A percentile compares a stretch with the other conserved stretches of the same genome.
These are phyloP conservation scores for Dromococcyx pavoninus DNA, from an alignment of 2,797 vertebrate species.

Conservation along the genomic window DNA sequence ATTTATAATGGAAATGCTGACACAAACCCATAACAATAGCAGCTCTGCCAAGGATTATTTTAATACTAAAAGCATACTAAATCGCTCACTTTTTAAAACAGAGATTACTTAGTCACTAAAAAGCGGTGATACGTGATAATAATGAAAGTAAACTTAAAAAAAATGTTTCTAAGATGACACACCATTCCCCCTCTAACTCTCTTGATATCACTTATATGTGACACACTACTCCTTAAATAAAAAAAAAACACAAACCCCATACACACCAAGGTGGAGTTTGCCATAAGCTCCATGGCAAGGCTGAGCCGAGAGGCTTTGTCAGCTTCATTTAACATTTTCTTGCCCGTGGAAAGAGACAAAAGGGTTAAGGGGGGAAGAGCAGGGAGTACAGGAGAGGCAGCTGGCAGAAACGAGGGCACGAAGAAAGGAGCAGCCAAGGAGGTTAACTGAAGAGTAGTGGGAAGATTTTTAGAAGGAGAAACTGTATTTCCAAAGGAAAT, in stretches of 20 bases:
- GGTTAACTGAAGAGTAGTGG: background rate
- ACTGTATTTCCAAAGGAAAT: background rate
- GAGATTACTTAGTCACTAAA: constrained; percentile 44
- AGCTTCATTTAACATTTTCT: constrained; percentile 61
- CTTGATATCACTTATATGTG: background rate
- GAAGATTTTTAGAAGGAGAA: background rate
- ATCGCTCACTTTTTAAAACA: constrained; percentile 43
- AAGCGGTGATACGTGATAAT: constrained; percentile 22
- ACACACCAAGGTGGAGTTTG: constrained; percentile 39
- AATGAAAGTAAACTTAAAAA: constrained; percentile 28
- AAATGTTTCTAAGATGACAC: background rate
- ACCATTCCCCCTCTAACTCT: background rate
- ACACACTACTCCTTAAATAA: background rate
- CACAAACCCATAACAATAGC: constrained; percentile 57
- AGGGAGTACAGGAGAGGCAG: constrained; percentile 2
- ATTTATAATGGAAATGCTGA: constrained; percentile 69
- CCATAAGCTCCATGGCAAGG: constrained; percentile 18
- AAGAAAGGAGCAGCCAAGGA: background rate
- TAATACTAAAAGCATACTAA: constrained; percentile 72
- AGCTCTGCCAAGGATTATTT: constrained; percentile 70
- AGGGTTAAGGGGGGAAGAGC: constrained; percentile 21
- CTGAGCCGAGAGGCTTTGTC: constrained; percentile 44
- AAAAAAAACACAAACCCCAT: background rate
- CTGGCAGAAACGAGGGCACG: background rate
- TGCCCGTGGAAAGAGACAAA: constrained; percentile 52